phyloP scores from a whole-genome alignment of 2,888 invertebrate species.

The Spilosoma lubricipeda region DNA sequence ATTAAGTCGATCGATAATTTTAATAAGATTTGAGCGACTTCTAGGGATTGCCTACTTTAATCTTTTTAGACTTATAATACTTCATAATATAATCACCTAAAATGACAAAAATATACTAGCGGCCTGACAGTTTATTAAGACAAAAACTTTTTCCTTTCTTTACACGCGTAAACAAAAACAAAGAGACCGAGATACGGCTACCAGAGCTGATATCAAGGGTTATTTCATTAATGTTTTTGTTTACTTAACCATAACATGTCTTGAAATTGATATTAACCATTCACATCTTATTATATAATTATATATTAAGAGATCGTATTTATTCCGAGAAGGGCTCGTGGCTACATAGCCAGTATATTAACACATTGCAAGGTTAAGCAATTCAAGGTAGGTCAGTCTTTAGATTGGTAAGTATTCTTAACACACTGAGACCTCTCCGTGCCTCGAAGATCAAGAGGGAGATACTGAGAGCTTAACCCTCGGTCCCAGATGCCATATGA shows the following conservation, averaged over 20 bases:
- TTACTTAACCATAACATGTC: constrained; percentile 16
- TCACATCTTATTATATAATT: background rate
- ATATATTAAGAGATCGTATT: background rate
- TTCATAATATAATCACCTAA: background rate
- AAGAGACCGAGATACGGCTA: constrained; percentile 4
- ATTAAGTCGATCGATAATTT: background rate
- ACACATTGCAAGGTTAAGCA: too few relatives aligned
- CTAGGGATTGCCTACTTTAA: background rate
- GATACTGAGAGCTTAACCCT: too few relatives aligned
- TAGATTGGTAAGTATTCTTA: too few relatives aligned
- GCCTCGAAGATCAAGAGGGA: too few relatives aligned
- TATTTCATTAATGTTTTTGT: constrained; percentile 19
- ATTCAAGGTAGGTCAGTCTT: too few relatives aligned
- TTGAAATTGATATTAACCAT: constrained; percentile 6
- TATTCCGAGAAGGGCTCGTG: background rate
- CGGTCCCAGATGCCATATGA: too few relatives aligned
- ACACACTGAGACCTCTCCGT: too few relatives aligned
- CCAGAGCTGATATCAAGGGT: constrained; percentile 24
- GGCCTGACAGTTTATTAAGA: background rate
- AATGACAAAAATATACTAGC: background rate
- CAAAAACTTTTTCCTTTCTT: constrained; percentile 3
- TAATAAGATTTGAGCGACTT: background rate
- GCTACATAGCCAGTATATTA: too few relatives aligned
- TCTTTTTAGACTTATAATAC: background rate
- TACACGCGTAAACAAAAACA: constrained; percentile 17